Evolutionary conservation across 2,113 vertebrate species (phyloP).

Genomic region (Ahaetulla prasina): DNA sequence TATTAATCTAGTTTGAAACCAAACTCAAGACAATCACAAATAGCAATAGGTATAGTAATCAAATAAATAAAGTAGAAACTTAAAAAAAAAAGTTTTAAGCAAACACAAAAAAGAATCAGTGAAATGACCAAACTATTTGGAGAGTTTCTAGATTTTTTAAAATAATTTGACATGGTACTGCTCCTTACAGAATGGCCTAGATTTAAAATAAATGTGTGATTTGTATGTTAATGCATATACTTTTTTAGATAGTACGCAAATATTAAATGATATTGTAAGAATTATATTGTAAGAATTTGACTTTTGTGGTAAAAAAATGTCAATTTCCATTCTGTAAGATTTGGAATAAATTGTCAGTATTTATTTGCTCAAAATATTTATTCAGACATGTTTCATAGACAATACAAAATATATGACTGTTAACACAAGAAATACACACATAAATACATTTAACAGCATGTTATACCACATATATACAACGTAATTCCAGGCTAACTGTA

Average conservation of each 20-base stretch:
- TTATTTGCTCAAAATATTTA: not conserved
- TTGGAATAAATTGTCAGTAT: not conserved
- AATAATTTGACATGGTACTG: not conserved
- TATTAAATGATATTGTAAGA: not conserved
- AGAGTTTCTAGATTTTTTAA: not conserved
- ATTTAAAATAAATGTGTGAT: not conserved
- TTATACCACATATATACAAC: slow-evolving; percentile 9
- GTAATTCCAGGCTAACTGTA: slow-evolving; percentile 53
- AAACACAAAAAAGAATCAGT: not conserved
- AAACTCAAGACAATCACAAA: not conserved
- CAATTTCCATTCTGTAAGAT: not conserved
- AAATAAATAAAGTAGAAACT: not conserved
- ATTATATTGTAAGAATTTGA: not conserved
- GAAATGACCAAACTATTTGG: not conserved
- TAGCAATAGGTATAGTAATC: not conserved
- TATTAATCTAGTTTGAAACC: not conserved
- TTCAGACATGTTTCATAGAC: not conserved
- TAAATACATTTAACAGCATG: not conserved
- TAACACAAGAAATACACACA: not conserved
- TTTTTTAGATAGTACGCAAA: not conserved
- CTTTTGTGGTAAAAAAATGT: slow-evolving; percentile 11
- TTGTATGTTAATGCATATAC: not conserved
- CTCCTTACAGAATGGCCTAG: not conserved
- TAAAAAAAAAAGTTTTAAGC: not conserved
- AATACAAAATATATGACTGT: not conserved